Percentiles rank a stretch among this genome's conserved stretches.
Evolutionary conservation across 2,113 vertebrate genomes (phyloP).

Genomic region (Ciconia maguari): DNA sequence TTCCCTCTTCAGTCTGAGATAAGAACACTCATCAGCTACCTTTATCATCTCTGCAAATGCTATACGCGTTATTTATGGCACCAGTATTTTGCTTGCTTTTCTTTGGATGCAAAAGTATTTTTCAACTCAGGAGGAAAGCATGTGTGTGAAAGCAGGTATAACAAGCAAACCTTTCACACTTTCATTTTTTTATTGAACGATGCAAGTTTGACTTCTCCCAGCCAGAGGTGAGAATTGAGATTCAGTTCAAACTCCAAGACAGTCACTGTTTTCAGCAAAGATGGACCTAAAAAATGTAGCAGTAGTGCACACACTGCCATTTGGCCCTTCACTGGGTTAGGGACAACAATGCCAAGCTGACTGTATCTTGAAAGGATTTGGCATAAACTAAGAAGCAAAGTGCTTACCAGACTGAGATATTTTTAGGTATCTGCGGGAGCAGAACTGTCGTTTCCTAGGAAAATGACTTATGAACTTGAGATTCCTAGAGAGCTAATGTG

Average conservation of each 20-base stretch:
- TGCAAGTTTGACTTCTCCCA: background rate
- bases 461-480: background rate
- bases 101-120: background rate
- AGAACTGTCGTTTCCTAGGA: background rate
- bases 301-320: background rate
- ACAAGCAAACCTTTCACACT: rapidly evolving
- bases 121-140: rapidly evolving
- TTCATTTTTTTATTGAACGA: no score
- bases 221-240: background rate
- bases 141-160: background rate
- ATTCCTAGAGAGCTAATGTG: background rate
- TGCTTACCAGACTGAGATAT: no score
- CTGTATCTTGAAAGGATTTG: background rate
- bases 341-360: background rate
- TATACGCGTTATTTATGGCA: rapidly evolving
- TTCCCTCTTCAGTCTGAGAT: background rate
- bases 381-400: background rate
- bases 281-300: background rate
- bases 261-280: background rate
- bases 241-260: background rate
- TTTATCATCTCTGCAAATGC: background rate
- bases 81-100: background rate
- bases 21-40: background rate
- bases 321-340: background rate
- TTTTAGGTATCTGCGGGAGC: rapidly evolving